phyloP scores from a whole-genome alignment of 2,113 vertebrate genomes.

The Picathartes gymnocephalus region DNA sequence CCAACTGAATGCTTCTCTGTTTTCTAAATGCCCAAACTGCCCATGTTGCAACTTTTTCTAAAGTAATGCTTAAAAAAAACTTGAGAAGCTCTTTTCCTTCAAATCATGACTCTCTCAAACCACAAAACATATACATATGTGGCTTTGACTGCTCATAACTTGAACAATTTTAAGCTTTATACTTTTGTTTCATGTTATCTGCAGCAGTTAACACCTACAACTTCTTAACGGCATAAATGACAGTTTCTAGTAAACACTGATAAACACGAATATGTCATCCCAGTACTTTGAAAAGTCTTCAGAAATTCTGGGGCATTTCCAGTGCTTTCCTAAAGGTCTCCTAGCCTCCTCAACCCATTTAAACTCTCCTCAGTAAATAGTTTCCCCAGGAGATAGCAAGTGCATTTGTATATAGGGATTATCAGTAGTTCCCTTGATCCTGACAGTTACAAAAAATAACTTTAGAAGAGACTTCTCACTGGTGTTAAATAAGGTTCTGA shows the following conservation, averaged over 20 bases:
- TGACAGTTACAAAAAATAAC: background rate
- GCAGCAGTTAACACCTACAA: background rate
- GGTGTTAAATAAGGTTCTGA: background rate
- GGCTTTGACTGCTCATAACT: background rate
- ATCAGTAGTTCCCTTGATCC: background rate
- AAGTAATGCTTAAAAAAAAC: background rate
- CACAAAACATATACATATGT: background rate
- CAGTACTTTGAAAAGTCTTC: background rate
- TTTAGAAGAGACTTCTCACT: background rate
- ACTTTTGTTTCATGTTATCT: background rate
- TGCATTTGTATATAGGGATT: background rate
- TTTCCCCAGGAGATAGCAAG: background rate
- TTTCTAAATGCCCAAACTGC: background rate
- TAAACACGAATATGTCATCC: background rate
- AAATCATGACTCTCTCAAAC: background rate
- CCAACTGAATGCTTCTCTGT: background rate
- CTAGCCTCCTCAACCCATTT: background rate
- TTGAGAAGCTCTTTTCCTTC: background rate
- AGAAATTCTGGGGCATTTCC: background rate
- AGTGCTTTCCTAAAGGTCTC: background rate
- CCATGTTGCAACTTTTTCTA: background rate
- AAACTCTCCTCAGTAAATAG: background rate
- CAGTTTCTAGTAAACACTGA: background rate
- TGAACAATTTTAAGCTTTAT: background rate
- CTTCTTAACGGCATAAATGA: background rate